Conservation (phyloP, 2,113 vertebrate genomes). For the Sporophila hypoxantha region DNA sequence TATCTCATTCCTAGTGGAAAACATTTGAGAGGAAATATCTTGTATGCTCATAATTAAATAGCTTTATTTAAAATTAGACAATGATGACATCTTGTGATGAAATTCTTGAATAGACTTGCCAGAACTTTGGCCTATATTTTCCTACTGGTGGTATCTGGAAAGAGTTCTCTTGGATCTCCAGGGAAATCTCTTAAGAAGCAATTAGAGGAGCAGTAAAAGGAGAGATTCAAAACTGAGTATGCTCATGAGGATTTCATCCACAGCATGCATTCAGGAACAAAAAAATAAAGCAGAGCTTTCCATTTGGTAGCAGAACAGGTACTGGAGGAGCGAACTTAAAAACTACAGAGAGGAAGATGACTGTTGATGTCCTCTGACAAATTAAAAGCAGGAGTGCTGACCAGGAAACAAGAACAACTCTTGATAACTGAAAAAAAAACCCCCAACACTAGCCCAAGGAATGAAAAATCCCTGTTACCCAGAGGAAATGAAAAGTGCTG, state of each 20-base stretch:
- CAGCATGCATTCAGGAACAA: not conserved
- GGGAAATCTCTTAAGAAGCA: not conserved
- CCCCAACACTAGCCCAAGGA: not conserved
- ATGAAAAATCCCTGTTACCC: not conserved
- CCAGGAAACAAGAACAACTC: not conserved
- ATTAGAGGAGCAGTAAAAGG: not conserved
- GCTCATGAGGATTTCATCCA: not conserved
- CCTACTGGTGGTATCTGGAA: not conserved
- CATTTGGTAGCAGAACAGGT: not conserved
- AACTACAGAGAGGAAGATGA: not conserved
- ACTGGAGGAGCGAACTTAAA: not conserved
- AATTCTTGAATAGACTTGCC: not conserved
- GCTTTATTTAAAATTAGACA: constrained; percentile 20
- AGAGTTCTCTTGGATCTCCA: not conserved
- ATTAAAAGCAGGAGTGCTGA: not conserved
- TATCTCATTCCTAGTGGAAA: not conserved
- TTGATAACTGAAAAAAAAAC: not conserved
- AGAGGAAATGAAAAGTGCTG: not conserved
- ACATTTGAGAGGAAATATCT: not conserved
- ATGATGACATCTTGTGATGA: constrained; percentile 12
- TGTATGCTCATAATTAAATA: constrained; percentile 15
- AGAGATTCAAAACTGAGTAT: not conserved
- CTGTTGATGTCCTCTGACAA: not conserved
- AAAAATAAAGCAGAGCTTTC: not conserved
- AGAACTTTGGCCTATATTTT: not conserved